phyloP scores from a whole-genome alignment of 1,140 invertebrate species.

The Hylaeus volcanicus region DNA sequence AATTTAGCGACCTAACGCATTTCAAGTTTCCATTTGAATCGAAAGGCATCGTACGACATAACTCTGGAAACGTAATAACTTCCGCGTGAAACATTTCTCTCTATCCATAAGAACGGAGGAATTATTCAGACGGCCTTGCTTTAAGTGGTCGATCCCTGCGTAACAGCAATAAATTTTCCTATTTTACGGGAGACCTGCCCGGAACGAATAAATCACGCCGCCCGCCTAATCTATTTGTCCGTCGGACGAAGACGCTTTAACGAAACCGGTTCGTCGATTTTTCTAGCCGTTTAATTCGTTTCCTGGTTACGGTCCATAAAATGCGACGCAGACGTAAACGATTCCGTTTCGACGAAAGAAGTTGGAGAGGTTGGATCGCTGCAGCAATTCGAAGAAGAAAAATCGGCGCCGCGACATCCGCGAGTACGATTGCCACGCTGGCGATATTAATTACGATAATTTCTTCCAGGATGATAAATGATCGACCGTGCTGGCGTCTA shows the following conservation, averaged over 20 bases:
- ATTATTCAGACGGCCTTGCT: too few relatives aligned
- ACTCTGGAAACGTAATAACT: too few relatives aligned
- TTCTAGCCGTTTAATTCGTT: constrained; percentile 24
- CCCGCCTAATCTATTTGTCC: background rate
- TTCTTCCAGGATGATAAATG: constrained; percentile 72
- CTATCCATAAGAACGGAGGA: too few relatives aligned
- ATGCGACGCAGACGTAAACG: constrained; percentile 20
- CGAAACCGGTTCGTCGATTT: constrained; percentile 32
- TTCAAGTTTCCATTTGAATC: too few relatives aligned
- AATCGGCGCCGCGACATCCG: constrained; percentile 43
- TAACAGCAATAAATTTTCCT: constrained; percentile 12
- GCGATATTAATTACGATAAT: constrained; percentile 79
- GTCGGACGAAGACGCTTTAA: background rate
- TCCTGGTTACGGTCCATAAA: constrained; percentile 39
- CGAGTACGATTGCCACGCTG: constrained; percentile 19
- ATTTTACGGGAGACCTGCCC: constrained; percentile 6
- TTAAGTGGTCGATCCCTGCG: too few relatives aligned
- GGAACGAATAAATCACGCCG: constrained; percentile 31
- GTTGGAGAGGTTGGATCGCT: background rate
- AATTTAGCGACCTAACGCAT: too few relatives aligned
- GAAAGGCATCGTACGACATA: too few relatives aligned
- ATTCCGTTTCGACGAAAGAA: background rate
- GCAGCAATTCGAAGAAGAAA: constrained; percentile 29
- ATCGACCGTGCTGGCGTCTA: constrained; percentile 66
- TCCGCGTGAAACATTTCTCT: too few relatives aligned